Evolutionary conservation across 2,113 vertebrate species (phyloP), one percentile per base, ranked within the genome.

Genomic region (Galemys pyrenaicus): DNA sequence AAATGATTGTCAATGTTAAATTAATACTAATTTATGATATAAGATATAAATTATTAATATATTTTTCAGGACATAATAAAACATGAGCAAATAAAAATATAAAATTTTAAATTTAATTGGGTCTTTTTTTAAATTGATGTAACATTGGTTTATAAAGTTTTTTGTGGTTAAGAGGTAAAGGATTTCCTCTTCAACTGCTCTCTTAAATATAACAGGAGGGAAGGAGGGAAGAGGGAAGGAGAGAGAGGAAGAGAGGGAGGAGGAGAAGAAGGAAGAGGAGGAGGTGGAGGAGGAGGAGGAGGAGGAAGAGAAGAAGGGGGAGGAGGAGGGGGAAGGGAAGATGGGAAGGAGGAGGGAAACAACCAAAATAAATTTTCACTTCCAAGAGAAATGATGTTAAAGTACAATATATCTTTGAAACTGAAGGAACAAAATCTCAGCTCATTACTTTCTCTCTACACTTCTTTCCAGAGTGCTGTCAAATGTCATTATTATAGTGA

Each of bases 401-500:
- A 26, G 11, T 41, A 11, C 3, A 60, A n/a, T 32, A 79, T 4
- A 28, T 30, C 32, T 39, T 84, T 80, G 71, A 46, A 94, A 35
- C 28, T 6, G 15, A 95, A 85, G 32, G 30, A 12, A 12, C 3
- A 9, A 65, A 85, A 79, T 9, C 19, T 71, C 32, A 13, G 11
- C 26, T 92, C 49, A 28, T 26, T 70, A 3, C 9, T 12, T 60
- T 78, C 9, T 15, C 17, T 4, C 10, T 65, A 11, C 44, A 65
- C 0, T 41, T 80, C 44, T 85, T 83, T 65, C n/a, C 2, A 9
- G 56, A 84, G 4, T 64, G 10, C 9, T 39, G n/a, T 70, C 83
- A 94, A 64, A 44, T 87, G 46, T 87, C 89, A 71, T 49, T 54
- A 35, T 56, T 75, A 96, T 94, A 44, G 60, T 30, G 35, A 10